Evolutionary conservation across 2,888 invertebrate genomes (phyloP), one percentile per base, ranked within the genome.

Genomic region (Dicranocentrus wangi): DNA sequence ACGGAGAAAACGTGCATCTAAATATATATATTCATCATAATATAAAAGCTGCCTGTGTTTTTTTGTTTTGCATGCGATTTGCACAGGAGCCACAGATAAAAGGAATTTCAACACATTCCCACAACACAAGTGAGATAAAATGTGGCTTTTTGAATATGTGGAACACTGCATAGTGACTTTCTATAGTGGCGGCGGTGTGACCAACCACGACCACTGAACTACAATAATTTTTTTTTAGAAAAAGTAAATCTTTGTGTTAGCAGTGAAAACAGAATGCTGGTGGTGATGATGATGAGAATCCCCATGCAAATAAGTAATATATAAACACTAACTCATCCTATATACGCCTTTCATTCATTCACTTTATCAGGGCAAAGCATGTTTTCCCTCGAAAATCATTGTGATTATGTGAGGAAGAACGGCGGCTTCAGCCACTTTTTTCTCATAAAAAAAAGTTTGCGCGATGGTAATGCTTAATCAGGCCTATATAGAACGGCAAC

Each of bases 161-260:
- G 61, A 61, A 61, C 61, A 47, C 47, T 47, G 13, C 15, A n/a
- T n/a, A n/a, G 47, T 47, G 25, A 25, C 25, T 55, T 55, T 55
- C 55, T 55, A 51, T 17, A 47, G 47, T 47, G 17, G 47, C 15
- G 47, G 51, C 19, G 51, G 51, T 51, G 43, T 39, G 32, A 42
- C 28, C 28, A 72, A 72, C 61, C 72, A 72, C 72, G 72, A 72
- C 71, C 71, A 71, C 71, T 71, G 71, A 71, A 71, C 72, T 61
- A 63, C 63, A 63, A 72, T 72, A 47, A 10, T 10, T 10, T 47
- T n/a, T 15, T 15, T 47, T 47, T 28, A 43, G 63, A 53, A 65
- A 75, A 65, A 75, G 66, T 66, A 75, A 66, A 66, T 65, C 65
- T 66, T 65, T 75, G 28, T 75, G 66, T 75, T 51, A 75, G 66